Base-by-base conservation (phyloP, 2,797 vertebrate species). In the Tragelaphus eurycerus region DNA sequence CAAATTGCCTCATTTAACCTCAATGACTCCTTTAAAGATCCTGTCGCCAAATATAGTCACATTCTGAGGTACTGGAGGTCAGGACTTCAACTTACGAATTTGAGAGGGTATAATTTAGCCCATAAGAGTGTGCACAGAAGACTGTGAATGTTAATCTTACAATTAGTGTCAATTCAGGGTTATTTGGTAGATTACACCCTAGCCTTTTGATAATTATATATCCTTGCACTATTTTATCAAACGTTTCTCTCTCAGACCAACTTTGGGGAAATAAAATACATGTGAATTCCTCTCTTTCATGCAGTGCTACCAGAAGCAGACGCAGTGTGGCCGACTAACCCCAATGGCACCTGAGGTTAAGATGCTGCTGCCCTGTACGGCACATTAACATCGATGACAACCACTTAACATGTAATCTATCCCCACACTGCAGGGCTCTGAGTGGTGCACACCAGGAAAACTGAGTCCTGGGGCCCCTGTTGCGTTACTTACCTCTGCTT, bases 401-500 rank as follows among this genome's bases (percentile, higher is more conserved):
- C 95, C 95, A 89, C 95, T 99, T 98, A 99, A 93, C 97, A 79
- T 3, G 4, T 98, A 98, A 99, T 98, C 98, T 98, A 97, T 98
- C 96, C 97, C 96, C 81, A 48, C 88, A 29, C 97, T 29, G 27
- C 19, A 93, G 97, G 92, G 91, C 94, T 98, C 92, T 62, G 87
- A 97, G 96, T 97, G 90, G 29, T 59, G 94, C 98, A 96, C 98
- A 96, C 98, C 95, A 97, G 98, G 98, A 98, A 97, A 97, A 95
- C 95, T 96, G 97, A 98, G 98, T 98, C 98, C 87, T 93, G 93
- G 98, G 96, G 98, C 98, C 98, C 98, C 98, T 95, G 97, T 98
- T 98, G 98, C 48, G 92, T 99, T 98, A 98, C 99, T 99, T 99
- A 98, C 98, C 98, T 98, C 98, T 98, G 96, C 98, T 98, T 97